phyloP scores from a whole-genome alignment of 2,888 invertebrate genomes.

The Cryptus armator region DNA sequence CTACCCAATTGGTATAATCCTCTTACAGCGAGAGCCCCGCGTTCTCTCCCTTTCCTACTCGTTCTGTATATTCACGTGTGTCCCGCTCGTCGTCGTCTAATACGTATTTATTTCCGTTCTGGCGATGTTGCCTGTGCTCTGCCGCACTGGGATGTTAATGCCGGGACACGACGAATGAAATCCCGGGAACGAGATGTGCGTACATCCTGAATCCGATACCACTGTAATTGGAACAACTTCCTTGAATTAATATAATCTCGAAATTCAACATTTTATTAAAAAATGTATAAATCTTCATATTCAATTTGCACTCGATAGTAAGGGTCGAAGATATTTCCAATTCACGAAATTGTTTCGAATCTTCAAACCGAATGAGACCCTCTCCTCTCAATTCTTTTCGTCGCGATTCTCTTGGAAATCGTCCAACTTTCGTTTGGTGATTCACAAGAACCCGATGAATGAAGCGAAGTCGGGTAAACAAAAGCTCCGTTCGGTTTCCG shows the following conservation, averaged over 20 bases:
- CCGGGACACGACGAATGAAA: background rate
- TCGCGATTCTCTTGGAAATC: constrained; percentile 32
- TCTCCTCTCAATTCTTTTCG: constrained; percentile 3
- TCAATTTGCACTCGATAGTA: too few species aligned
- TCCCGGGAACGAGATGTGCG: constrained; percentile 20
- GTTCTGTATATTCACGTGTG: constrained; percentile 64
- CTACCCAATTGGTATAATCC: constrained; percentile 69
- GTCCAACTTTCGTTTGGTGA: constrained; percentile 47
- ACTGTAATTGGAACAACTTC: background rate
- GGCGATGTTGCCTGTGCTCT: constrained; percentile 1
- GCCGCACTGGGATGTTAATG: constrained; percentile 27
- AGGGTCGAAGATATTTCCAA: background rate
- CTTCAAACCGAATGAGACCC: background rate
- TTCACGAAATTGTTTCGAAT: constrained; percentile 19
- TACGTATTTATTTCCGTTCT: constrained; percentile 64
- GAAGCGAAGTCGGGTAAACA: constrained; percentile 38
- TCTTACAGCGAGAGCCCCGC: constrained; percentile 33
- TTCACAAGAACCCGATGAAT: constrained; percentile 55
- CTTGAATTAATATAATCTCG: background rate
- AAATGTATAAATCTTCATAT: too few species aligned
- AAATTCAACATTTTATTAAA: constrained; percentile 5
- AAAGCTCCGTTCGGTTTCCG: constrained; percentile 31
- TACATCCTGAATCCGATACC: background rate
- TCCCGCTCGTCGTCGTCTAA: constrained; percentile 43
- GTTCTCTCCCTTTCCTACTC: background rate